Percentiles rank a stretch among this genome's conserved stretches.
phyloP scores from a whole-genome alignment of 53 echinoderm and acorn worm species.

The Paracentrotus lividus region DNA sequence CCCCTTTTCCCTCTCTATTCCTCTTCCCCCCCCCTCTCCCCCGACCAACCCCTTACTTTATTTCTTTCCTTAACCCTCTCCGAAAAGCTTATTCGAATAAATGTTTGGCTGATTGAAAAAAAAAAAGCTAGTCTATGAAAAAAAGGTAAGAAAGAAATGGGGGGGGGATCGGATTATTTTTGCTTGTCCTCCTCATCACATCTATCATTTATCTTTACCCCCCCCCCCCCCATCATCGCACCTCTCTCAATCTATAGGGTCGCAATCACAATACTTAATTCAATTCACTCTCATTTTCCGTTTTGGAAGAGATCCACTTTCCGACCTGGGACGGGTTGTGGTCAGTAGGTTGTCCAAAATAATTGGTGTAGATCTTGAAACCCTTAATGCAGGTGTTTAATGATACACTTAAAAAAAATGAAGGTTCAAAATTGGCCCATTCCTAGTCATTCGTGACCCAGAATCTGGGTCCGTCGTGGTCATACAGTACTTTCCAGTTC shows the following conservation, averaged over 20 bases:
- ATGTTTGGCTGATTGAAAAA: no score
- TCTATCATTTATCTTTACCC: background rate
- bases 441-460: no score
- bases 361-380: no score
- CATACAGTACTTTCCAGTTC: no score
- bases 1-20: background rate
- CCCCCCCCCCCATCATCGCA: background rate
- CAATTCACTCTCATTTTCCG: background rate
- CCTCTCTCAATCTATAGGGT: background rate
- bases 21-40: background rate
- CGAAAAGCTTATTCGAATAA: no score
- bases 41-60: background rate
- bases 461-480: no score
- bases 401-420: no score
- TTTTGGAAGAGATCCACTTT: background rate
- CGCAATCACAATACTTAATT: conserved; percentile 35
- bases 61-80: background rate
- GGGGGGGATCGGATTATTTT: no score
- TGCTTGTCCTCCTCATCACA: background rate
- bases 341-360: background rate
- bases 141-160: no score
- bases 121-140: no score
- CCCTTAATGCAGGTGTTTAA: no score
- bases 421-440: no score
- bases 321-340: background rate